These are phyloP conservation scores for Zosterops hypoxanthus DNA, from an alignment of 2,113 vertebrate species.

Conservation along the genomic window DNA sequence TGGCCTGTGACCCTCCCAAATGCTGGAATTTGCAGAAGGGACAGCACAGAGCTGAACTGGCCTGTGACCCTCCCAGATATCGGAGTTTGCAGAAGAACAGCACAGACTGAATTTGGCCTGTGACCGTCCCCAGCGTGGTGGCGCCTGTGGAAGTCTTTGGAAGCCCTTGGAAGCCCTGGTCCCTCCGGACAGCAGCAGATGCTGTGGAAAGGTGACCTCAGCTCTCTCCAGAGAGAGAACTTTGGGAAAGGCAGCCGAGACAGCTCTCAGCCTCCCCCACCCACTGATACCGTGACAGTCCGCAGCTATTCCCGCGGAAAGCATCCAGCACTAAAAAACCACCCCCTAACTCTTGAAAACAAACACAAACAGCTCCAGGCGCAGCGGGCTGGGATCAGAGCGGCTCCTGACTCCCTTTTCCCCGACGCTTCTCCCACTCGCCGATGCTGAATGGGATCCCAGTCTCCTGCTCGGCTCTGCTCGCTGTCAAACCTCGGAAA, in stretches of 20 bases:
- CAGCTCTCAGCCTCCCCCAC: not conserved
- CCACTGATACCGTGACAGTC: not conserved
- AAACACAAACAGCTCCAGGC: not conserved
- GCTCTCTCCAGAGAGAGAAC: not conserved
- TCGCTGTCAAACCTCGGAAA: conserved; percentile 35
- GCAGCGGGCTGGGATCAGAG: not conserved
- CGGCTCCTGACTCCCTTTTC: not conserved
- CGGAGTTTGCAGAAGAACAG: not conserved
- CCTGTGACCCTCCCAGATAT: not conserved
- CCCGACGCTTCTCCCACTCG: conserved; percentile 33
- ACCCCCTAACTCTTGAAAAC: not conserved
- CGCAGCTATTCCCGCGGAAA: not conserved
- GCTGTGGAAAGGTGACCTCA: not conserved
- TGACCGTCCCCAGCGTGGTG: not conserved
- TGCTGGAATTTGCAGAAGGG: not conserved
- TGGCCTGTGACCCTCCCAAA: too few species aligned
- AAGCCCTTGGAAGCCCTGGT: not conserved
- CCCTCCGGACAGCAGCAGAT: not conserved
- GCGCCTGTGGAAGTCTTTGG: not conserved
- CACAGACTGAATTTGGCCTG: fast-evolving
- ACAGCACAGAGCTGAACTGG: fast-evolving
- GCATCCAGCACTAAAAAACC: not conserved
- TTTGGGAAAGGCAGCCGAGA: not conserved
- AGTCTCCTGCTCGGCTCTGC: conserved; percentile 31
- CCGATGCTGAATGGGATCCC: conserved; percentile 38